Conservation (phyloP, 2,113 vertebrate species). For the Xenus cinereus region DNA sequence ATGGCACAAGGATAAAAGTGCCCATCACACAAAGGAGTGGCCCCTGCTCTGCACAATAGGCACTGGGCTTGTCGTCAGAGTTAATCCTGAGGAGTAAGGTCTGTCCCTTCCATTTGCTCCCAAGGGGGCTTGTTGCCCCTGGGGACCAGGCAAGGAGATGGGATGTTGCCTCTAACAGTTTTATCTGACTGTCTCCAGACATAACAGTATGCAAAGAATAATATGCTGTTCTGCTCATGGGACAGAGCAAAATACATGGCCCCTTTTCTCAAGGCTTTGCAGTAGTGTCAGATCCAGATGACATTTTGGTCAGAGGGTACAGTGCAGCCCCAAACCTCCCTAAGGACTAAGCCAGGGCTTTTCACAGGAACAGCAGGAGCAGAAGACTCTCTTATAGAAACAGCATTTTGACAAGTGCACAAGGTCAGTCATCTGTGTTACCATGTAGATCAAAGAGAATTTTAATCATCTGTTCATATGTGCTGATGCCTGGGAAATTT, state of each 20-base stretch:
- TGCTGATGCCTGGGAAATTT: not conserved
- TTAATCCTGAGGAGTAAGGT: not conserved
- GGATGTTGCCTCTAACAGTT: not conserved
- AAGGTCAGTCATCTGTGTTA: slow-evolving; percentile 6
- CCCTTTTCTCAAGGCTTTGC: not conserved
- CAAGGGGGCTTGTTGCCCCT: not conserved
- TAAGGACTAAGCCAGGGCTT: not conserved
- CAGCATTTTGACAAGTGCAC: not conserved
- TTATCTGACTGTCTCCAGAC: not conserved
- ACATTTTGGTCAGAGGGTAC: not conserved
- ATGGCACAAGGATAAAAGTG: rapidly evolving
- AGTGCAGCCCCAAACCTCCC: not conserved
- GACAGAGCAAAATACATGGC: not conserved
- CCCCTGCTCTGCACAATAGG: not conserved
- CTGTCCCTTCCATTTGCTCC: not conserved
- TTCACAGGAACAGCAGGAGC: not conserved
- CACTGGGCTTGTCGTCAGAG: not conserved
- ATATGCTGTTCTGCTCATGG: not conserved
- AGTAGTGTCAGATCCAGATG: not conserved
- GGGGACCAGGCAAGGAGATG: not conserved
- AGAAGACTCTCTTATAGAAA: not conserved
- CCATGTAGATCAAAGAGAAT: slow-evolving; percentile 8
- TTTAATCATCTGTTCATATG: not conserved
- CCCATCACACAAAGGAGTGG: not conserved
- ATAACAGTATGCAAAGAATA: not conserved